phyloP scores from a whole-genome alignment of 2,888 invertebrate genomes.

The Heterodera filipjevi region DNA sequence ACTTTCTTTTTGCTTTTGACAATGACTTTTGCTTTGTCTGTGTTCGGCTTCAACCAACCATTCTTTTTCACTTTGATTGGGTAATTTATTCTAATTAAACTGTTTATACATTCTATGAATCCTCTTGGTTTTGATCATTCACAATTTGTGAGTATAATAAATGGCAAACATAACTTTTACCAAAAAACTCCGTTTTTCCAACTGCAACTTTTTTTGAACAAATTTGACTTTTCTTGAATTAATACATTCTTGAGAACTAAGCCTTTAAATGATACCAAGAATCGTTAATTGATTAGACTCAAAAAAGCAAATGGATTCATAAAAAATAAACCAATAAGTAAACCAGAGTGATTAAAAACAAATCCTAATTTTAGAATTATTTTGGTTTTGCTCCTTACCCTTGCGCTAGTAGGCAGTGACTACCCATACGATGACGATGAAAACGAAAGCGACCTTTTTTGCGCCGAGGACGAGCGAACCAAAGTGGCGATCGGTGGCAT shows the following conservation, averaged over 20 bases:
- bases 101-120: no score
- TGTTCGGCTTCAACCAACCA: slow-evolving; percentile 48
- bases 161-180: no score
- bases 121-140: no score
- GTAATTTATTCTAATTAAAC: slow-evolving; percentile 20
- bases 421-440: background rate
- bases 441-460: background rate
- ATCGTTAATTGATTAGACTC: no score
- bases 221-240: background rate
- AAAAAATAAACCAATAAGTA: no score
- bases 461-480: background rate
- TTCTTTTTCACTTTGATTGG: slow-evolving; percentile 46
- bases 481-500: background rate
- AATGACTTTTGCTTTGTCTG: slow-evolving; percentile 29
- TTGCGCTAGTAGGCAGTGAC: slow-evolving; percentile 26
- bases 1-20: background rate
- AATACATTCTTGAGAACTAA: no score
- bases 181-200: no score
- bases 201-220: no score
- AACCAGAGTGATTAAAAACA: no score
- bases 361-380: slow-evolving; percentile 13
- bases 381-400: slow-evolving; percentile 23
- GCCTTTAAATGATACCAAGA: no score
- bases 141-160: no score
- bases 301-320: no score